Conservation (phyloP, 2,888 invertebrate genomes). For the Xylota sylvarum region DNA sequence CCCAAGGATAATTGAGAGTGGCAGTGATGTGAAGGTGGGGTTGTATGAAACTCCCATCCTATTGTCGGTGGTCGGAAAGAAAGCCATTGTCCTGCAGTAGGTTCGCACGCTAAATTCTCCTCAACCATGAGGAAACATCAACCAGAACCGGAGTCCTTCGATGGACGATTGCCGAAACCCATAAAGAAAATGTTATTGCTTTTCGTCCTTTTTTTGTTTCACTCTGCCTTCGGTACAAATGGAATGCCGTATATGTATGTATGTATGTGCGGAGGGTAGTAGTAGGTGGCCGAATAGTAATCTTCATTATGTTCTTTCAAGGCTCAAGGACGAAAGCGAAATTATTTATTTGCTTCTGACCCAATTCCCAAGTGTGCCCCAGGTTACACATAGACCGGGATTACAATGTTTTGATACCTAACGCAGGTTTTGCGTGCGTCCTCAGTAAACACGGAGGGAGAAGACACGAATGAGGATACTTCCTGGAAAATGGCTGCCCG, state of each 20-base stretch:
- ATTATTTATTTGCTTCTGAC: conserved; percentile 71
- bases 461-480: conserved; percentile 29
- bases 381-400: conserved; percentile 30
- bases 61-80: conserved; percentile 6
- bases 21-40: background rate
- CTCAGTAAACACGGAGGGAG: background rate
- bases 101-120: conserved; percentile 64
- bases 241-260: conserved; percentile 1
- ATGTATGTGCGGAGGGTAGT: background rate
- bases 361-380: conserved; percentile 63
- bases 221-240: background rate
- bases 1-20: conserved; percentile 51
- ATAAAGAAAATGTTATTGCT: conserved; percentile 71
- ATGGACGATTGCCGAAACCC: conserved; percentile 66
- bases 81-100: conserved; percentile 66
- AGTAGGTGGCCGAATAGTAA: conserved; percentile 58
- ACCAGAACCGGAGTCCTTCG: conserved; percentile 54
- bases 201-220: conserved; percentile 39
- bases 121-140: conserved; percentile 34
- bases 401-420: conserved; percentile 32
- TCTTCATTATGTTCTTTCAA: conserved; percentile 52
- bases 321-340: conserved; percentile 71
- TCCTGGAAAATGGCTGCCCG: conserved; percentile 49
- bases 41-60: background rate
- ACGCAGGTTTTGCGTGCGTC: conserved; percentile 40